These are phyloP conservation scores for Lepidotrigona ventralis DNA, from an alignment of 1,140 invertebrate species.

Conservation along the genomic window DNA sequence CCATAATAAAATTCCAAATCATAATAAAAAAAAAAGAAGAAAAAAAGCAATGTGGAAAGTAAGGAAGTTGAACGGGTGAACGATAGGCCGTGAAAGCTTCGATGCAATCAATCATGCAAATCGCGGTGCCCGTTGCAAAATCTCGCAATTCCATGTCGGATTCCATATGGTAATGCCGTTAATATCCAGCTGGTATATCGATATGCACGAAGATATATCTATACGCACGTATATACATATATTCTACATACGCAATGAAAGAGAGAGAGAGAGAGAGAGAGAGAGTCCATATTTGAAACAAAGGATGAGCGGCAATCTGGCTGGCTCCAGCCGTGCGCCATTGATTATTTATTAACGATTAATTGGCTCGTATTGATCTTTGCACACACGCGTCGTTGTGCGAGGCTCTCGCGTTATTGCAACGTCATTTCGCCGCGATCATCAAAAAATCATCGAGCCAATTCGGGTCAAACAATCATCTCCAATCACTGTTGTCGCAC, in stretches of 20 bases:
- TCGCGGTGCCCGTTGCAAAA: constrained; percentile 70
- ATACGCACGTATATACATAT: background rate
- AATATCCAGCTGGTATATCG: constrained; percentile 69
- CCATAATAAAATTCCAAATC: too few relatives aligned
- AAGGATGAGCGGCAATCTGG: constrained; percentile 47
- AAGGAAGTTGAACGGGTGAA: background rate
- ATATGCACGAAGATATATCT: constrained; percentile 9
- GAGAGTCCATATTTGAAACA: constrained; percentile 35
- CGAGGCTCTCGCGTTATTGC: constrained; percentile 21
- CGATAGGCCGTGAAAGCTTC: constrained; percentile 58
- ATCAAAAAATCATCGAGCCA: constrained; percentile 50
- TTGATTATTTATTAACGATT: constrained; percentile 74
- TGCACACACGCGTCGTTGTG: constrained; percentile 14
- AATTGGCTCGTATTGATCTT: constrained; percentile 65
- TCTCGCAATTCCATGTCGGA: constrained; percentile 72
- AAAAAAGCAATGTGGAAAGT: background rate
- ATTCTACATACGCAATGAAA: background rate
- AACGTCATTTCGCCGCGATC: constrained; percentile 38
- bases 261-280: background rate
- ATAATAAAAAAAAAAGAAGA: background rate
- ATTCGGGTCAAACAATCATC: constrained; percentile 30
- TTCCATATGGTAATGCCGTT: constrained; percentile 75
- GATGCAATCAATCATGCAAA: constrained; percentile 78
- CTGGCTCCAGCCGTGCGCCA: constrained; percentile 34
- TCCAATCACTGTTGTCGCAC: constrained; percentile 1